Percentiles rank a stretch among this genome's conserved stretches.
Conservation (phyloP, 2,797 vertebrate species). For the Aphelocoma californica region DNA sequence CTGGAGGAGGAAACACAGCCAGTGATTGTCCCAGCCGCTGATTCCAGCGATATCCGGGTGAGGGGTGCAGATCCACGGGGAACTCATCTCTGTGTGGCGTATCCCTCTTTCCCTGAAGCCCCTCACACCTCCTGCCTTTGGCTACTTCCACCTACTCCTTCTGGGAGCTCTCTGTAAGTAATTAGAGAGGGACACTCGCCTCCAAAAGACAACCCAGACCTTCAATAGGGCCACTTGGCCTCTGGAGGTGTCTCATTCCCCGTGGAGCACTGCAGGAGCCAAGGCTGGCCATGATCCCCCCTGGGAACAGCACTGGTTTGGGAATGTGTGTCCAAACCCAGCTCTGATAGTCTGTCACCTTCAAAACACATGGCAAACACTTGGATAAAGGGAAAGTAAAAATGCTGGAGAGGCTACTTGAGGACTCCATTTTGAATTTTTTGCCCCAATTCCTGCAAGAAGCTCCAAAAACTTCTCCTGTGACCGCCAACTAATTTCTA, state of each 20-base stretch:
- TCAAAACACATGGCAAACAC: neutral
- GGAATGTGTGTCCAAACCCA: neutral
- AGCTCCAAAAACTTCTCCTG: neutral
- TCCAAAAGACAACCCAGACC: neutral
- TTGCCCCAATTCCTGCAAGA: neutral
- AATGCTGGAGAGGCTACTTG: neutral
- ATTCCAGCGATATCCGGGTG: accelerated
- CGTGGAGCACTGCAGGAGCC: neutral
- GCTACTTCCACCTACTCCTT: neutral
- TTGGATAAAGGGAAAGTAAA: neutral
- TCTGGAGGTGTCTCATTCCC: neutral
- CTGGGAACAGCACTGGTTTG: neutral
- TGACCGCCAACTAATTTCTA: neutral
- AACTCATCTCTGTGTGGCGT: neutral
- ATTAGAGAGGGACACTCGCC: neutral
- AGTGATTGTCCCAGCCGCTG: accelerated
- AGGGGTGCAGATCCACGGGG: neutral
- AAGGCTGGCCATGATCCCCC: neutral
- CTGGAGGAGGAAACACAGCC: neutral
- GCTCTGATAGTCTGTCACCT: neutral
- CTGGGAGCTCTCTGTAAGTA: neutral
- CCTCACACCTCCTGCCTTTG: neutral
- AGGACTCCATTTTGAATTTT: neutral
- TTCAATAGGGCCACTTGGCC: neutral
- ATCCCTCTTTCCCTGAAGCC: neutral